A percentile compares a stretch with the other conserved stretches of the same genome.
These are phyloP conservation scores for Magallana nippona DNA, from an alignment of 2,888 invertebrate species.

Conservation along the genomic window DNA sequence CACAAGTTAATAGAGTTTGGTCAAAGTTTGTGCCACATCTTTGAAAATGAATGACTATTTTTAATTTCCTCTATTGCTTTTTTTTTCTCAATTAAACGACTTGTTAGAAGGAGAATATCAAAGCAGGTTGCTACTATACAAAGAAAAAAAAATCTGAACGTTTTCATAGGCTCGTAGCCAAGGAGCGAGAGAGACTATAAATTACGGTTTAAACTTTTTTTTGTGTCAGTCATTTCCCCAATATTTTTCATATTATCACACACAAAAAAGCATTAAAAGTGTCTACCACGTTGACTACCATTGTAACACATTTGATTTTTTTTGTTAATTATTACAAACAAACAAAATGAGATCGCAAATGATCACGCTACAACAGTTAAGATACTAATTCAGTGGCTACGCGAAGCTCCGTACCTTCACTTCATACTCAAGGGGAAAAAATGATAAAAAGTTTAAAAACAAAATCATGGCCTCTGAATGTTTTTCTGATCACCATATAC, in stretches of 20 bases:
- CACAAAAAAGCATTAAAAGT: not conserved
- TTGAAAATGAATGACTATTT: not conserved
- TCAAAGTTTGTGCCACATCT: not conserved
- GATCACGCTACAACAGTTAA: constrained; percentile 7
- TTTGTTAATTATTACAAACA: not conserved
- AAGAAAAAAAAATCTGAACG: too few relatives aligned
- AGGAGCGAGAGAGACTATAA: too few relatives aligned
- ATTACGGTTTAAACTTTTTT: too few relatives aligned
- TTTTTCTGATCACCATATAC: too few relatives aligned
- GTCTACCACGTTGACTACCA: not conserved
- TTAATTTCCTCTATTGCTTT: not conserved
- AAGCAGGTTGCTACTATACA: too few relatives aligned
- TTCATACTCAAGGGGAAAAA: not conserved
- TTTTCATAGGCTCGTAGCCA: too few relatives aligned
- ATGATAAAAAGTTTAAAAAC: too few relatives aligned
- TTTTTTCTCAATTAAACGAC: too few relatives aligned
- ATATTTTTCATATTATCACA: not conserved
- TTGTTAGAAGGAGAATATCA: too few relatives aligned
- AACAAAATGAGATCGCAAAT: constrained; percentile 11
- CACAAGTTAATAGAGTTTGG: not conserved
- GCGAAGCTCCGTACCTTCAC: not conserved
- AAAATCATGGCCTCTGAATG: too few relatives aligned
- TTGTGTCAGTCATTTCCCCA: too few relatives aligned
- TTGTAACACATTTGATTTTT: constrained; percentile 29
- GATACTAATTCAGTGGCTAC: not conserved